phyloP scores from a whole-genome alignment of 2,797 vertebrate genomes.

The Ceryle rudis region DNA sequence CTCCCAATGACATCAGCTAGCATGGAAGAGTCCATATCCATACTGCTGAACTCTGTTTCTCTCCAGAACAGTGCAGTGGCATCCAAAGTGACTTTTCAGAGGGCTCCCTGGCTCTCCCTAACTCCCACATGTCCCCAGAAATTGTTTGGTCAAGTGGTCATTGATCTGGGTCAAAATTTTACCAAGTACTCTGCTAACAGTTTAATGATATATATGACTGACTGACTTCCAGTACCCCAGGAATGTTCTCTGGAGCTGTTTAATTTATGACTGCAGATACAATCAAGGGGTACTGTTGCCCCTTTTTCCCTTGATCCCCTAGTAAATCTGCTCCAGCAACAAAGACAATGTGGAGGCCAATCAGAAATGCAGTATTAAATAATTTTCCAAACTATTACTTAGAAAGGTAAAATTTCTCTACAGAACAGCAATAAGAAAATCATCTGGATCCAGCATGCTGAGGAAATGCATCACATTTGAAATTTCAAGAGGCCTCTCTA shows the following conservation, averaged over 20 bases:
- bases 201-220: constrained; percentile 53
- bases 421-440: constrained; percentile 60
- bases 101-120: background rate
- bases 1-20: background rate
- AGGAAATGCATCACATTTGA: constrained; percentile 71
- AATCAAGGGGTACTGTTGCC: constrained; percentile 16
- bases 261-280: constrained; percentile 50
- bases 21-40: background rate
- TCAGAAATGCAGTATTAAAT: constrained; percentile 73
- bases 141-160: background rate
- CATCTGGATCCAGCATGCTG: constrained; percentile 77
- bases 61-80: background rate
- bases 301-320: constrained; percentile 48
- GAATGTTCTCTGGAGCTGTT: constrained; percentile 25
- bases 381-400: constrained; percentile 70
- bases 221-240: constrained; percentile 34
- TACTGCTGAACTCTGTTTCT: background rate
- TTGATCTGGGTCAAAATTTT: background rate
- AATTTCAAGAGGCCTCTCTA: constrained; percentile 73
- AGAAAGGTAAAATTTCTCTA: constrained; percentile 67
- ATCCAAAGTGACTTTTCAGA: background rate
- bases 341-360: constrained; percentile 52
- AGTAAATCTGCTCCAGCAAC: constrained; percentile 59
- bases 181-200: constrained; percentile 36
- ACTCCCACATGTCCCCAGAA: background rate